phyloP scores from a whole-genome alignment of 2,888 invertebrate genomes.

The Schrankia costaestrigalis region DNA sequence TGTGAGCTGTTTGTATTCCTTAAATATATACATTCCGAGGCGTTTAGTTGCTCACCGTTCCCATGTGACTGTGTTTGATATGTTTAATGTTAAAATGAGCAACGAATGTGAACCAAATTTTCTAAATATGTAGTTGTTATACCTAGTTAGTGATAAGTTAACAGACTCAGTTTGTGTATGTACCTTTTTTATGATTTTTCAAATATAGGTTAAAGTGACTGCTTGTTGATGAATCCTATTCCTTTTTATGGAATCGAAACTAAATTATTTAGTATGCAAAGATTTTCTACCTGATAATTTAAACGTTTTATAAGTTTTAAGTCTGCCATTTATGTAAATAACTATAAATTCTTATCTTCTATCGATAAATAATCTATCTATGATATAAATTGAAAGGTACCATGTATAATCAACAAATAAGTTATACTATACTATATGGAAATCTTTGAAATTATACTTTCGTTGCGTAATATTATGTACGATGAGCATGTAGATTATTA shows the following conservation, averaged over 20 bases:
- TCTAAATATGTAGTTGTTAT: conserved; percentile 60
- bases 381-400: conserved; percentile 26
- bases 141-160: conserved; percentile 69
- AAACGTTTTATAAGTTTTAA: conserved; percentile 23
- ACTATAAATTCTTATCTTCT: conserved; percentile 25
- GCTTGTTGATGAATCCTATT: conserved; percentile 12
- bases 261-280: conserved; percentile 20
- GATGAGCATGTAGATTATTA: conserved; percentile 64
- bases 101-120: conserved; percentile 80
- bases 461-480: conserved; percentile 44
- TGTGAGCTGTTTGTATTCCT: conserved; percentile 41
- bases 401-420: conserved; percentile 31
- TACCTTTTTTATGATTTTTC: conserved; percentile 39
- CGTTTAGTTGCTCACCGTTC: conserved; percentile 57
- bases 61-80: conserved; percentile 41
- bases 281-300: conserved; percentile 22
- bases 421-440: conserved; percentile 23
- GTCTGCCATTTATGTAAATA: conserved; percentile 41
- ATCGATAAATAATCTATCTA: conserved; percentile 20
- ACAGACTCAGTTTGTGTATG: conserved; percentile 41
- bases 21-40: conserved; percentile 66
- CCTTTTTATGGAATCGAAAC: neutral
- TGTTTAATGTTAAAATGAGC: conserved; percentile 61
- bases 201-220: conserved; percentile 17
- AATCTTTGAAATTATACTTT: conserved; percentile 28